Evolutionary conservation across 2,888 invertebrate species (phyloP).

Genomic region (Ennomos quercinarius): DNA sequence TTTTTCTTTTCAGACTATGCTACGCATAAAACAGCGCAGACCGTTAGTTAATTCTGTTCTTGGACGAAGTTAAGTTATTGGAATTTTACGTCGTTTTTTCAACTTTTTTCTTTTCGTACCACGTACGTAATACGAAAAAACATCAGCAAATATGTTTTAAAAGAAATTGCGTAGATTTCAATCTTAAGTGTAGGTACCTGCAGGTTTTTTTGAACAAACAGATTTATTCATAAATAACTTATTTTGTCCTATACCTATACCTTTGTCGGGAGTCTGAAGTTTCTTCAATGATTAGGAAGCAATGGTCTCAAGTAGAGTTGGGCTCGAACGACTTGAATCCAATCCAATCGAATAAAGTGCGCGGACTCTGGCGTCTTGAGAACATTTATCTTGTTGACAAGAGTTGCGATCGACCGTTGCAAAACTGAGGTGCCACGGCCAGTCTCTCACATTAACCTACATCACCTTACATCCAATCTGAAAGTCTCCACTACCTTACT

Average conservation of each 20-base stretch:
- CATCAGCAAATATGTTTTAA: not conserved
- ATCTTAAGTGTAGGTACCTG: not conserved
- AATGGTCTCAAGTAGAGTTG: slow-evolving; percentile 58
- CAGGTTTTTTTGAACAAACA: too few species aligned
- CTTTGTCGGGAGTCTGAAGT: not conserved
- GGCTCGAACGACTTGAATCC: slow-evolving; percentile 54
- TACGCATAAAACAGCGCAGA: not conserved
- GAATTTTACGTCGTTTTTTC: not conserved
- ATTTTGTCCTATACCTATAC: too few species aligned
- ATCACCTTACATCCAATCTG: slow-evolving; percentile 38
- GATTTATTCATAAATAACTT: too few species aligned
- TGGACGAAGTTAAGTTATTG: slow-evolving; percentile 1
- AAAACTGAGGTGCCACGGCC: slow-evolving; percentile 46
- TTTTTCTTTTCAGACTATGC: slow-evolving; percentile 14
- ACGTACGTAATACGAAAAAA: not conserved
- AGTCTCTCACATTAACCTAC: slow-evolving; percentile 37
- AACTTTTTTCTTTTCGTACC: not conserved
- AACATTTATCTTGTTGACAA: slow-evolving; percentile 75
- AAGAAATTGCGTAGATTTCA: not conserved
- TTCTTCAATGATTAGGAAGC: slow-evolving; percentile 34
- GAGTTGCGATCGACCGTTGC: slow-evolving; percentile 56
- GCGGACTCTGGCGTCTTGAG: slow-evolving; percentile 62
- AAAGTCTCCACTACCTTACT: slow-evolving; percentile 32
- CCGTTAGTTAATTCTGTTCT: slow-evolving; percentile 10
- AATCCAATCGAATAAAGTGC: slow-evolving; percentile 80